Conservation (phyloP, 2,113 vertebrate genomes). For the Lasiurus cinereus region DNA sequence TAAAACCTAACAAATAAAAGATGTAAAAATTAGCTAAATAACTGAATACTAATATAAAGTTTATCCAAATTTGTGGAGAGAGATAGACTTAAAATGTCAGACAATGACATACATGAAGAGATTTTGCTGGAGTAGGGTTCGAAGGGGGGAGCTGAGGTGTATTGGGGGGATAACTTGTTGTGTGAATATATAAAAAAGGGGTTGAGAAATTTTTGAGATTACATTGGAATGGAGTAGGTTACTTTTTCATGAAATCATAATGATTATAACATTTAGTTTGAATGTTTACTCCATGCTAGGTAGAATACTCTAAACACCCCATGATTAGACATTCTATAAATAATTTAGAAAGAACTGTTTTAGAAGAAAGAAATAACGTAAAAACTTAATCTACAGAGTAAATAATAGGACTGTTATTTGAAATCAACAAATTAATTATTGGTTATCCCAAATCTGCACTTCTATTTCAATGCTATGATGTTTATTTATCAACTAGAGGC, state of each 20-base stretch:
- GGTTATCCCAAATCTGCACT: not conserved
- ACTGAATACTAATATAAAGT: not conserved
- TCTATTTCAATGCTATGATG: not conserved
- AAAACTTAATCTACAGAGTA: not conserved
- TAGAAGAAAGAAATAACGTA: not conserved
- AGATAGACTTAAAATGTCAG: not conserved
- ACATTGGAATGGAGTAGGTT: not conserved
- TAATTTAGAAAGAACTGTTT: not conserved
- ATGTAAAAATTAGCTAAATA: not conserved
- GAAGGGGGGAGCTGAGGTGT: rapidly evolving
- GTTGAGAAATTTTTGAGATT: not conserved
- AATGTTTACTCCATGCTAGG: not conserved
- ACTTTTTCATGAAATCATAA: not conserved
- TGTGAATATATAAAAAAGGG: not conserved
- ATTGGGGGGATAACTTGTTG: not conserved
- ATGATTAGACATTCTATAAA: not conserved
- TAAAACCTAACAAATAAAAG: not conserved
- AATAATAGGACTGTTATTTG: not conserved
- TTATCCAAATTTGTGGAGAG: not conserved
- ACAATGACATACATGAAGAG: not conserved
- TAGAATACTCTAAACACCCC: not conserved
- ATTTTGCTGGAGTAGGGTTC: not conserved
- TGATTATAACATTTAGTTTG: not conserved
- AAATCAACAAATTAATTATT: not conserved
- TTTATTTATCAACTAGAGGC: not conserved